phyloP scores from a whole-genome alignment of 2,888 invertebrate genomes.

The Mimachlamys varia region DNA sequence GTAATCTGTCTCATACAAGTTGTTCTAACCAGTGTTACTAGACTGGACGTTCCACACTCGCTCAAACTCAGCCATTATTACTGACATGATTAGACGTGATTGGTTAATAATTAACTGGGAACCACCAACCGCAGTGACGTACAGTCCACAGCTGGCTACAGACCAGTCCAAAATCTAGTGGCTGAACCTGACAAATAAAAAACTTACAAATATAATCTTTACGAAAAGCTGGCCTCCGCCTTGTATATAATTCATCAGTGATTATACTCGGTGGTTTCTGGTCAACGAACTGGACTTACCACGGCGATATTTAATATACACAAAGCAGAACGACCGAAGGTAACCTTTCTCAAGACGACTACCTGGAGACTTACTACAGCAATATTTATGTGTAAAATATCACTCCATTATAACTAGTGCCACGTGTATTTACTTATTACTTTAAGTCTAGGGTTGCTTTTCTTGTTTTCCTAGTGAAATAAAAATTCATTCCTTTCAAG shows the following conservation, averaged over 20 bases:
- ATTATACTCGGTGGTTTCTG: background rate
- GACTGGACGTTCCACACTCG: background rate
- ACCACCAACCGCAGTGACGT: background rate
- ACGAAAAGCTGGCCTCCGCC: background rate
- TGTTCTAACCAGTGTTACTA: background rate
- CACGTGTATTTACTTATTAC: background rate
- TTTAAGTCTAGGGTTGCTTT: too few species aligned
- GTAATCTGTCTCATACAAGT: background rate
- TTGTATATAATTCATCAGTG: background rate
- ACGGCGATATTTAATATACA: background rate
- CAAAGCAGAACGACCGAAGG: background rate
- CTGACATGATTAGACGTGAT: background rate
- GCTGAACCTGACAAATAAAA: background rate
- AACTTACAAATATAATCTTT: background rate
- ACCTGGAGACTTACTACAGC: background rate
- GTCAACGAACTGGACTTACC: constrained; percentile 14
- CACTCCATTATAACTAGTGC: background rate
- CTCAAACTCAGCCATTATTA: background rate
- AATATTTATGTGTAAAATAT: background rate
- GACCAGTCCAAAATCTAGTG: background rate
- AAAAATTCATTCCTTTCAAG: too few species aligned
- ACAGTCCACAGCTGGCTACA: background rate
- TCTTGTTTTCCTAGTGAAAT: too few species aligned
- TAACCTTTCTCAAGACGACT: background rate
- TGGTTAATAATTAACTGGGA: background rate